phyloP scores from a whole-genome alignment of 1,140 invertebrate genomes.

The Belonocnema kinseyi region DNA sequence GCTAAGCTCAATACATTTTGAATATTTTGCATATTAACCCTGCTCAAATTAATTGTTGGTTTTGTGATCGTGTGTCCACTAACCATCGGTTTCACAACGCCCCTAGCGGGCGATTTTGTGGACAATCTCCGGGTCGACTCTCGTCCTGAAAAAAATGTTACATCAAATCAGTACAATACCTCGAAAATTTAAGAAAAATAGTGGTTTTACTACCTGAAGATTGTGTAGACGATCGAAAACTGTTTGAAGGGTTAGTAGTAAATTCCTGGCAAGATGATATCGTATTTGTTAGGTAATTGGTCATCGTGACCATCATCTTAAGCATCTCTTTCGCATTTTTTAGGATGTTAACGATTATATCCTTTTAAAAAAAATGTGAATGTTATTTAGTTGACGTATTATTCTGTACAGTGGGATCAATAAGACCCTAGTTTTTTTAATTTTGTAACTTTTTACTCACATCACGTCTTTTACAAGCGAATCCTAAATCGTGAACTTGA shows the following conservation, averaged over 20 bases:
- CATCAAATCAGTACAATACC: slow-evolving; percentile 4
- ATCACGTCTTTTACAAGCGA: slow-evolving; percentile 56
- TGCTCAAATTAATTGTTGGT: slow-evolving; percentile 71
- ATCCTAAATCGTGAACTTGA: slow-evolving; percentile 57
- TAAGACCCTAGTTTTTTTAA: neutral
- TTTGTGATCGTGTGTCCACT: slow-evolving; percentile 73
- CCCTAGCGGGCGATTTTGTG: slow-evolving; percentile 67
- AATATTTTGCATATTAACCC: slow-evolving; percentile 67
- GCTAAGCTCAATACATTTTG: slow-evolving; percentile 63
- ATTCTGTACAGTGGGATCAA: no score
- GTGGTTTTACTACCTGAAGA: slow-evolving; percentile 47
- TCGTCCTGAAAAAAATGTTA: slow-evolving; percentile 47
- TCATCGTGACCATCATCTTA: slow-evolving; percentile 57
- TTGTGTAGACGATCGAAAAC: slow-evolving; percentile 39
- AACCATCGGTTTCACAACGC: slow-evolving; percentile 73
- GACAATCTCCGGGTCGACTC: slow-evolving; percentile 58
- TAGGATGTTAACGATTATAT: slow-evolving; percentile 53
- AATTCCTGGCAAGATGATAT: slow-evolving; percentile 61
- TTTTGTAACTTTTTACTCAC: slow-evolving; percentile 49
- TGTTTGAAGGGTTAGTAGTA: slow-evolving; percentile 35
- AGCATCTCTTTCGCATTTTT: slow-evolving; percentile 61
- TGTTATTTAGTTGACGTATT: slow-evolving; percentile 6
- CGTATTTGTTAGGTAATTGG: slow-evolving; percentile 55
- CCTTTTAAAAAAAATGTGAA: slow-evolving; percentile 41
- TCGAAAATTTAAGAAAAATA: slow-evolving; percentile 1